Conservation (phyloP, 2,797 vertebrate genomes). For the Gallinago stenura region DNA sequence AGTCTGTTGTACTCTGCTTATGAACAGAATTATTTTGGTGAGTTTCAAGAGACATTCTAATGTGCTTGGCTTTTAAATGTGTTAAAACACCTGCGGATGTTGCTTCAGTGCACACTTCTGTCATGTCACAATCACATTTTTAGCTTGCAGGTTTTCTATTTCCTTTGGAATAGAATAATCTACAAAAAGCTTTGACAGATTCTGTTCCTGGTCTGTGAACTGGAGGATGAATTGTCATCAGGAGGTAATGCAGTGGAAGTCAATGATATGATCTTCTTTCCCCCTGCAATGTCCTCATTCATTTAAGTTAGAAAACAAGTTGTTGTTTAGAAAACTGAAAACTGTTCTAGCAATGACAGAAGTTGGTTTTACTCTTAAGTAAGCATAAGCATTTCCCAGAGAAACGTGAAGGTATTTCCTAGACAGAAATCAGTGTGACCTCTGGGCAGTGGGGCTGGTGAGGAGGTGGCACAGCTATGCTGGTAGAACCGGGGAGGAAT, state of each 20-base stretch:
- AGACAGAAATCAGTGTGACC: too few species aligned
- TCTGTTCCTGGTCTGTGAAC: not conserved
- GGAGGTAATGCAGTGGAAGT: constrained; percentile 2
- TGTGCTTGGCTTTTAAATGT: constrained; percentile 1
- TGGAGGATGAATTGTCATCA: not conserved
- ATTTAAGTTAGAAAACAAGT: not conserved
- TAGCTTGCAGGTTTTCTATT: not conserved
- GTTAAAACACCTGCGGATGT: not conserved
- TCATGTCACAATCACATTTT: not conserved
- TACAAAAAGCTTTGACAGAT: not conserved
- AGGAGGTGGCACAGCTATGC: not conserved
- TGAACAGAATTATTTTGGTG: not conserved
- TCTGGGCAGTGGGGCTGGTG: not conserved
- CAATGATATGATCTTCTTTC: not conserved
- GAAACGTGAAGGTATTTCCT: not conserved
- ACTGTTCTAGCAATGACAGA: not conserved
- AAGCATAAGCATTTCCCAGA: not conserved
- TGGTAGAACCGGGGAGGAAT: not conserved
- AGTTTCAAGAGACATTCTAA: not conserved
- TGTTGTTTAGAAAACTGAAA: not conserved
- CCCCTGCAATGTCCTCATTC: not conserved
- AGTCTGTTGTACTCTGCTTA: not conserved
- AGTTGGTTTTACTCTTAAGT: not conserved
- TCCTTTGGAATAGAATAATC: not conserved
- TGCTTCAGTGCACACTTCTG: not conserved